Conservation (phyloP, 2,888 invertebrate genomes). For the Tiliacea aurago region DNA sequence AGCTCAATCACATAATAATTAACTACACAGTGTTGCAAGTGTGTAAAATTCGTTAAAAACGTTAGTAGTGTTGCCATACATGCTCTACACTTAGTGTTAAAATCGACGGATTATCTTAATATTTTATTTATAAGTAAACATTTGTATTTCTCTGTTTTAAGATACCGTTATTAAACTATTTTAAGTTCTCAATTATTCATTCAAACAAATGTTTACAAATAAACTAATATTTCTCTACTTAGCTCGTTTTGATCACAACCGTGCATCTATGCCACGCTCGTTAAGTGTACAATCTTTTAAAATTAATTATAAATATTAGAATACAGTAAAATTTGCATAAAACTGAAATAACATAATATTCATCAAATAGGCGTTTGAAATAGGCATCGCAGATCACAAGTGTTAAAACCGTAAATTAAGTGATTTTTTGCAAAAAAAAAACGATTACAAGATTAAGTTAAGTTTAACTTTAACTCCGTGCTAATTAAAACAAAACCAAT, state of each 20-base stretch:
- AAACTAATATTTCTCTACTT: conserved; percentile 51
- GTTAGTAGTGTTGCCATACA: conserved; percentile 75
- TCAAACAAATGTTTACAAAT: conserved; percentile 63
- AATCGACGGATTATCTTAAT: conserved; percentile 73
- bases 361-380: conserved; percentile 48
- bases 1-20: conserved; percentile 77
- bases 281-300: conserved; percentile 59
- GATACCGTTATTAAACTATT: conserved; percentile 1
- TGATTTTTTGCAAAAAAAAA: conserved; percentile 41
- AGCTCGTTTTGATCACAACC: conserved; percentile 70
- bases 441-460: neutral
- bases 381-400: conserved; percentile 55
- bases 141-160: conserved; percentile 39
- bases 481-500: conserved; percentile 43
- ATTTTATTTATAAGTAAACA: conserved; percentile 60
- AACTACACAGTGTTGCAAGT: conserved; percentile 73
- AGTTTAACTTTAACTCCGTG: conserved; percentile 1
- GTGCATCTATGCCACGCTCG: conserved; percentile 65
- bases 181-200: neutral
- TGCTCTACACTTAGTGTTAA: conserved; percentile 63
- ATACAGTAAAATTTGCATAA: conserved; percentile 50
- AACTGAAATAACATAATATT: conserved; percentile 38
- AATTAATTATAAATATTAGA: conserved; percentile 58
- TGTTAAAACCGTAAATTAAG: conserved; percentile 41
- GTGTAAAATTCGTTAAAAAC: conserved; percentile 69